Base-by-base conservation (phyloP, 2,888 invertebrate genomes). In the Aricia artaxerxes region DNA sequence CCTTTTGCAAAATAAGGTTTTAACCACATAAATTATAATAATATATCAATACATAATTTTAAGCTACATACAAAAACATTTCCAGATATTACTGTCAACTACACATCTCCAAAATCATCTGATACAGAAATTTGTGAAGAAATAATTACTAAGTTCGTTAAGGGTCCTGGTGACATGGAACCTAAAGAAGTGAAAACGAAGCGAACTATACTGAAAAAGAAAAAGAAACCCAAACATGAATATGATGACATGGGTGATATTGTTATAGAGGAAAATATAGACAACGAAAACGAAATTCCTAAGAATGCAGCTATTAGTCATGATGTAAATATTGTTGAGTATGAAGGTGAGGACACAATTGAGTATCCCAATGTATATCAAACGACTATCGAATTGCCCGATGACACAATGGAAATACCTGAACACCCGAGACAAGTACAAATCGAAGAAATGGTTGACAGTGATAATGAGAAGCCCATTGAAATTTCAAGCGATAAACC, bases 301-400 rank as follows among this genome's bases (percentile, higher is more conserved):
- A 53, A 53, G 16, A 53, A 57, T n/a, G 31, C 49, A 31, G 16
- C 35, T 57, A 6, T 35, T 53, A 35, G 31, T 57, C 31, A 76
- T 57, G 53, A 76, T 13, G 31, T 53, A 57, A 76, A 57, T 31
- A 76, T 76, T 16, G 49, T 31, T 16, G 76, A 76, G 24, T 53
- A 76, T 35, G 53, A 57, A 35, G 76, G 53, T 53, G 76, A 53
- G 13, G 53, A 76, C 69, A 75, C 75, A 49, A 44, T 31, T 31
- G 44, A 31, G 24, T 49, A 75, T 75, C 75, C 73, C 2, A 83
- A 86, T 82, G 88, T 78, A 83, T 92, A 86, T 85, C 89, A 83
- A 86, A 85, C 83, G 35, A 84, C 83, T 38, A 61, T 78, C 73
- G 78, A 78, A 78, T 73, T 78, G 61, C 78, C 78, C 44, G 78